Evolutionary conservation across 2,888 invertebrate genomes (phyloP), one percentile per base, ranked within the genome.

Genomic region (Drosophila picticornis): DNA sequence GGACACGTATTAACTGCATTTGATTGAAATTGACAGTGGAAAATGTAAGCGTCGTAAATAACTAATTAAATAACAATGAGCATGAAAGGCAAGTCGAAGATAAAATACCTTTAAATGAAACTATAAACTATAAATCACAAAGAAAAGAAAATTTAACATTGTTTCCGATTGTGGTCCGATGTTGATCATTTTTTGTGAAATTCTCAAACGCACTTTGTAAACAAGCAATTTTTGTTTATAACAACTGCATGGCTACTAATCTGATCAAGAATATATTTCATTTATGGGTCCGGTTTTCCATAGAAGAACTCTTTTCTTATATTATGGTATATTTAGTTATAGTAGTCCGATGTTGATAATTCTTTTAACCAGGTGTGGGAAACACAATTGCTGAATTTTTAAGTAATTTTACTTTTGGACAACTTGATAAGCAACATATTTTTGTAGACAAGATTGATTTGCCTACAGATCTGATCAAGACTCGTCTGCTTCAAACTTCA

Each of bases 1-100:
- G 32, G 40, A 34, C 75, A 76, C 77, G 77, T 66, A 34, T 60
- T 60, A 29, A 16, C 51, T 56, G 38, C 25, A 29, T 40, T 38
- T 43, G 31, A 27, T 11, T 40, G 16, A 3, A 43, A 57, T 31
- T 19, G 43, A 7, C 31, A 43, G 2, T 5, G 0, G 5, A 31
- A 31, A 5, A 31, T 31, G 16, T 40, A 13, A 13, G 27, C 27
- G 22, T 13, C 22, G 22, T 46, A n/a, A 36, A 4, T 1, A 11
- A 9, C 19, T 46, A 36, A 19, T 19, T 19, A 13, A 22, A 13
- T 16, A 57, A 22, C 16, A 16, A n/a, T 51, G 13, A 13, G 22
- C 5, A 43, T 22, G 5, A 22, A 43, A 22, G 43, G 0, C 43
- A 43, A 11, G 5, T 22, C 5, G 22, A 43, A 22, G 11, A 11